Conservation (phyloP, 1,140 invertebrate species). For the Diabrotica undecimpunctata region DNA sequence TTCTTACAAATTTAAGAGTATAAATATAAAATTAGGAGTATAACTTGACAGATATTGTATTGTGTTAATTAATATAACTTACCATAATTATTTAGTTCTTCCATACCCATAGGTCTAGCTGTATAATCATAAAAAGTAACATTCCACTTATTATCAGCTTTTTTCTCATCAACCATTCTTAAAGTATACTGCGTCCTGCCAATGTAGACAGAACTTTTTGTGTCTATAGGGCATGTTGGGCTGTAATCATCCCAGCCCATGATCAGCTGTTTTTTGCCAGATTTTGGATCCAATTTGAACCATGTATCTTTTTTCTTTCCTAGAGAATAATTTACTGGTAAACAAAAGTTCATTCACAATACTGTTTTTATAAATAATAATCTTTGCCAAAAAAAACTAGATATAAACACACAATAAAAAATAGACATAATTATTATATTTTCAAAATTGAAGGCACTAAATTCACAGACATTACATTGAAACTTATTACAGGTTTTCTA, state of each 20-base stretch:
- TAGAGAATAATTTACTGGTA: slow-evolving; percentile 30
- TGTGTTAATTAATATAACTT: too few species aligned
- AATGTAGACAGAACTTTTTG: slow-evolving; percentile 64
- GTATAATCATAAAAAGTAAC: slow-evolving; percentile 91
- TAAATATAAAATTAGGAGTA: too few species aligned
- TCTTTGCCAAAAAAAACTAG: too few species aligned
- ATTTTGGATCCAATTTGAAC: slow-evolving; percentile 90
- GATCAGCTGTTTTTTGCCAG: slow-evolving; percentile 78
- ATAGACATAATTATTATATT: too few species aligned
- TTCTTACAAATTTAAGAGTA: too few species aligned
- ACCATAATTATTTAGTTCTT: slow-evolving; percentile 81
- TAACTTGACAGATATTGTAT: too few species aligned
- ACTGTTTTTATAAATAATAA: too few species aligned
- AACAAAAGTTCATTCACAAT: slow-evolving; percentile 1
- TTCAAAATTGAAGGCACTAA: too few species aligned
- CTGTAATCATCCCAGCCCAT: slow-evolving; percentile 56
- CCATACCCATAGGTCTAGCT: slow-evolving; percentile 67
- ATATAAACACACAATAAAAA: too few species aligned
- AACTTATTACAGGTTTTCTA: too few species aligned
- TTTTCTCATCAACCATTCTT: slow-evolving; percentile 86
- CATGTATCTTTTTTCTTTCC: slow-evolving; percentile 91
- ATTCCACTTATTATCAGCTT: slow-evolving; percentile 83
- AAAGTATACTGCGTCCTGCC: slow-evolving; percentile 92
- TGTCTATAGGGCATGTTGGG: slow-evolving; percentile 57
- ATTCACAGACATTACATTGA: too few species aligned